These are phyloP conservation scores for Peromyscus aztecus DNA, from an alignment of 2,797 vertebrate genomes.

Conservation along the genomic window DNA sequence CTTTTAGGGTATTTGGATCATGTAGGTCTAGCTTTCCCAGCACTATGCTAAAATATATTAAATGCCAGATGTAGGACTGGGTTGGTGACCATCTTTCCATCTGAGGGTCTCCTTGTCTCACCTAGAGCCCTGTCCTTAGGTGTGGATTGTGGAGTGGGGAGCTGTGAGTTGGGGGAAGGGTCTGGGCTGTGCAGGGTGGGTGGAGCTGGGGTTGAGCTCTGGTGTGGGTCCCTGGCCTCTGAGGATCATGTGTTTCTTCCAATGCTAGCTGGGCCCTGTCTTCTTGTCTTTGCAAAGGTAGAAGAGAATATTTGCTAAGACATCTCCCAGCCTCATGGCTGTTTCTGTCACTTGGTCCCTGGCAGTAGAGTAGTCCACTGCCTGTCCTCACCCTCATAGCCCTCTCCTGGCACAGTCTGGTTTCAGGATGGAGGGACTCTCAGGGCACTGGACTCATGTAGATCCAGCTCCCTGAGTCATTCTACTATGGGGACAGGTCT, in stretches of 20 bases:
- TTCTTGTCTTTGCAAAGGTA: background rate
- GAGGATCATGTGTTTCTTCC: background rate
- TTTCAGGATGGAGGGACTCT: background rate
- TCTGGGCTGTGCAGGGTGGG: background rate
- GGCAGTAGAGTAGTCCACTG: background rate
- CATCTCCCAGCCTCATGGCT: background rate
- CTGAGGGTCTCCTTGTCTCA: background rate
- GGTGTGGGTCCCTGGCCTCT: background rate
- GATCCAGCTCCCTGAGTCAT: background rate
- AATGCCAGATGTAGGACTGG: background rate
- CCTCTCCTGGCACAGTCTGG: background rate
- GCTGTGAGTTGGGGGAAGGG: background rate
- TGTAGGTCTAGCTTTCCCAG: background rate
- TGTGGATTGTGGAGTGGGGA: background rate
- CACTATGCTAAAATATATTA: background rate
- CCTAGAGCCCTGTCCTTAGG: background rate
- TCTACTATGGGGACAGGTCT: accelerated
- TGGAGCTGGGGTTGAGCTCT: background rate
- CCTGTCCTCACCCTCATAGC: background rate
- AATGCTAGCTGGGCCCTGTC: background rate
- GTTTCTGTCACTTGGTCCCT: background rate
- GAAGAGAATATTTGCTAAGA: background rate
- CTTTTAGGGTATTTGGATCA: background rate
- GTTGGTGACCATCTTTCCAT: background rate
- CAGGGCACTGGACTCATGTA: background rate